A percentile compares a stretch with the other conserved stretches of the same genome.
phyloP scores from a whole-genome alignment of 2,888 invertebrate species.

The Spatulosminthurus flaviceps region DNA sequence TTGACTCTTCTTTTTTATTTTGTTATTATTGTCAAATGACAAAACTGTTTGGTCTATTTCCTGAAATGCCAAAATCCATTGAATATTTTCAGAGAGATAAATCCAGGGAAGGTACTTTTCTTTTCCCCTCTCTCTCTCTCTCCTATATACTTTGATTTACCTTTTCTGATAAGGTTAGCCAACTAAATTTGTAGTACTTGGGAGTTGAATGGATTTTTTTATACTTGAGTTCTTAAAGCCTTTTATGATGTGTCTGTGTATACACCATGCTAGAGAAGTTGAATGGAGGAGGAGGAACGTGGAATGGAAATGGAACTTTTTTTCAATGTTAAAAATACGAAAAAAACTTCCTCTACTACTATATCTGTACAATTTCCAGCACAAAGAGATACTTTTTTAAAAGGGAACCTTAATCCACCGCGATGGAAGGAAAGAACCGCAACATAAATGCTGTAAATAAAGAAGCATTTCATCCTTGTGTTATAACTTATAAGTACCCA shows the following conservation, averaged over 20 bases:
- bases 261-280: not conserved
- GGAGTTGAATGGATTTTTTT: no score
- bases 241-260: not conserved
- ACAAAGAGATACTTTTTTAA: not conserved
- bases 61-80: not conserved
- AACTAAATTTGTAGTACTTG: no score
- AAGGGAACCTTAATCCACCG: conserved; percentile 34
- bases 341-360: no score
- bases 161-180: no score
- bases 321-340: no score
- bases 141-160: not conserved
- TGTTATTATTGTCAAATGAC: no score
- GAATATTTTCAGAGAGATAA: conserved; percentile 5
- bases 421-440: conserved; percentile 33
- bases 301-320: no score
- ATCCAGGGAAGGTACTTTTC: not conserved
- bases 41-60: not conserved
- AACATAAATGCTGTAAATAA: conserved; percentile 18
- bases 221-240: not conserved
- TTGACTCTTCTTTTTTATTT: no score
- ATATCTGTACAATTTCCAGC: no score
- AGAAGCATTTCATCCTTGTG: not conserved
- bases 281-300: no score
- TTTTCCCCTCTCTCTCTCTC: conserved; percentile 19
- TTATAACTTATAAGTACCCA: not conserved